Evolutionary conservation across 2,888 invertebrate species (phyloP).

Genomic region (Eutolmus rufibarbis): DNA sequence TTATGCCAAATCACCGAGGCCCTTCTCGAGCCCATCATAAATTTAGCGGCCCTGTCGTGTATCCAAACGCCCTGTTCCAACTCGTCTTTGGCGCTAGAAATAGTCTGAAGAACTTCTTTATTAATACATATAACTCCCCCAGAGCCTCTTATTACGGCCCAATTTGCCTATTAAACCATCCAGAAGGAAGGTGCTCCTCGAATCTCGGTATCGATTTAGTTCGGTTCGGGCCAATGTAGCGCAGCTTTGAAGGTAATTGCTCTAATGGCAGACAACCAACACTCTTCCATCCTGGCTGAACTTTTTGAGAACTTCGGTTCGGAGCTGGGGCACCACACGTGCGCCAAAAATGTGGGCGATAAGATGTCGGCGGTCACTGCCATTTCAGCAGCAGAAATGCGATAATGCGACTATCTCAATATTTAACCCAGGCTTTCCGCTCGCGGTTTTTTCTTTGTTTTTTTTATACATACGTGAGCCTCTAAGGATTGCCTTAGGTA

Average conservation of each 20-base stretch:
- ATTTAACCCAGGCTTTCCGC: background rate
- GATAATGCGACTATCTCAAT: background rate
- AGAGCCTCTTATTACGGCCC: background rate
- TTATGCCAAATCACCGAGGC: background rate
- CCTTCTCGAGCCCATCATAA: background rate
- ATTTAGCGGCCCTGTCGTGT: background rate
- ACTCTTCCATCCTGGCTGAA: background rate
- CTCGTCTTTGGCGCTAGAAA: background rate
- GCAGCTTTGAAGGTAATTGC: background rate
- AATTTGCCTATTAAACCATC: background rate
- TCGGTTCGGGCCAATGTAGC: background rate
- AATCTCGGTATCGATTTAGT: background rate
- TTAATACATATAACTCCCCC: background rate
- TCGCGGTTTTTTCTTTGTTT: background rate
- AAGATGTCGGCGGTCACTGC: background rate
- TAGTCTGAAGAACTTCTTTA: background rate
- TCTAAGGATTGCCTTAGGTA: background rate
- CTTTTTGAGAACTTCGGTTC: background rate
- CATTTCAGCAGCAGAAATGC: background rate
- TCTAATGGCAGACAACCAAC: background rate
- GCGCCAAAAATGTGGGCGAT: background rate
- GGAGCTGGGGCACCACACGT: background rate
- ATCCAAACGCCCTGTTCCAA: background rate
- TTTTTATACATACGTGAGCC: background rate
- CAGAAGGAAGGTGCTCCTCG: background rate